These are phyloP conservation scores for Heliopora coerulea DNA, from an alignment of 92 coral and sea anemone species.

Conservation along the genomic window DNA sequence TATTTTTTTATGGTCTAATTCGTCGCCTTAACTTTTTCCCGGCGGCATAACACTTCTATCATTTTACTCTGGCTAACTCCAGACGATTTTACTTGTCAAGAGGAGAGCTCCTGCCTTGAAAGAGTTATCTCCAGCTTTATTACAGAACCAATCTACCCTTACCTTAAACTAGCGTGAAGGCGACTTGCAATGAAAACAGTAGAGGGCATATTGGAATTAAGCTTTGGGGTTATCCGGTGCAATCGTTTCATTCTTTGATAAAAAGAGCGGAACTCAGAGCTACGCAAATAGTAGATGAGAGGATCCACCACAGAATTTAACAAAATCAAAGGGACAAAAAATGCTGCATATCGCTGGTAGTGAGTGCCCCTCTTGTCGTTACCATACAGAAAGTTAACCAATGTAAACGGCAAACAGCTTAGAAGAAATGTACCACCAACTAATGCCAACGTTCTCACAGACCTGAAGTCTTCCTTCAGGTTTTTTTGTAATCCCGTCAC, in stretches of 20 bases:
- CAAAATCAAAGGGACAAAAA: not conserved
- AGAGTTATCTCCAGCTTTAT: too few species aligned
- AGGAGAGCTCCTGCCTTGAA: too few species aligned
- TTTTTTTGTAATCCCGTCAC: slow-evolving; percentile 34
- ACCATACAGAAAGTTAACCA: slow-evolving; percentile 13
- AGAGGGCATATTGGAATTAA: too few species aligned
- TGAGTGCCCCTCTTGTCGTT: not conserved
- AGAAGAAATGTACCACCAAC: slow-evolving; percentile 10
- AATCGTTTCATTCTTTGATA: slow-evolving; percentile 14
- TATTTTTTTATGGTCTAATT: too few species aligned
- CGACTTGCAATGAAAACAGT: too few species aligned
- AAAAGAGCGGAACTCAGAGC: slow-evolving; percentile 19
- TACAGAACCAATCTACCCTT: too few species aligned
- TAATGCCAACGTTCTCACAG: slow-evolving; percentile 16
- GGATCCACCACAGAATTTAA: slow-evolving; percentile 21
- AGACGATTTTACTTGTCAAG: too few species aligned
- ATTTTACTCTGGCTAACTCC: too few species aligned
- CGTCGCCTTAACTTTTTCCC: too few species aligned
- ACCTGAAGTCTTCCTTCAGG: slow-evolving; percentile 22
- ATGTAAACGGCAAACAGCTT: slow-evolving; percentile 9
- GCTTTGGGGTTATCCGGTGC: not conserved
- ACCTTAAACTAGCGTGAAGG: too few species aligned
- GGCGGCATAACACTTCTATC: too few species aligned
- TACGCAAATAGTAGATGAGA: slow-evolving; percentile 23
- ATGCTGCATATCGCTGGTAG: slow-evolving; percentile 13